Evolutionary conservation across 92 coral and sea anemone genomes (phyloP).

Genomic region (Muricea muricata): DNA sequence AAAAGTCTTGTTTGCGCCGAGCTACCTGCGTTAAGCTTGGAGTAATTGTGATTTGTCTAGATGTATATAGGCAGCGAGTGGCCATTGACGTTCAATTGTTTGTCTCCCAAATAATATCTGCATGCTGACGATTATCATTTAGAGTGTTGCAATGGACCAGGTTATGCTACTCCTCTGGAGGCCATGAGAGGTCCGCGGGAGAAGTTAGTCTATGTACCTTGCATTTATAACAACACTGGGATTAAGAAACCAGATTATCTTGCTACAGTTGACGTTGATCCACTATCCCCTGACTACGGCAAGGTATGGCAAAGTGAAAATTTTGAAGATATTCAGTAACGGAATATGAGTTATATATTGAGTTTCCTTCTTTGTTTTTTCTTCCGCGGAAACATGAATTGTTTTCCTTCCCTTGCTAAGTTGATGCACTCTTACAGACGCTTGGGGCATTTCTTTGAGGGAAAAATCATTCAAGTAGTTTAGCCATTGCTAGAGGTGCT

Average conservation of each 20-base stretch:
- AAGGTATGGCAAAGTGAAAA: no score
- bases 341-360: no score
- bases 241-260: constrained; percentile 86
- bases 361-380: background rate
- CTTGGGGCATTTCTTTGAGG: no score
- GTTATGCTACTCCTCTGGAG: constrained; percentile 86
- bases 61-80: no score
- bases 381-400: background rate
- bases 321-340: no score
- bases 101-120: background rate
- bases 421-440: no score
- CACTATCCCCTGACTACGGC: constrained; percentile 78
- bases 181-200: constrained; percentile 98
- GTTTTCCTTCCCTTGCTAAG: background rate
- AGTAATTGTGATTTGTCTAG: no score
- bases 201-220: constrained; percentile 86
- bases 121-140: background rate
- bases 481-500: no score
- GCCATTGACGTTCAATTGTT: background rate
- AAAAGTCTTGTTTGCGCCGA: no score
- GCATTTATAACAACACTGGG: constrained; percentile 76
- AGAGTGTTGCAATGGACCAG: constrained; percentile 77
- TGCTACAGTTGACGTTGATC: constrained; percentile 91
- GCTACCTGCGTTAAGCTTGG: no score
- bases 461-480: no score